These are phyloP conservation scores for Metalampra italica DNA, from an alignment of 2,888 invertebrate species.

Conservation along the genomic window DNA sequence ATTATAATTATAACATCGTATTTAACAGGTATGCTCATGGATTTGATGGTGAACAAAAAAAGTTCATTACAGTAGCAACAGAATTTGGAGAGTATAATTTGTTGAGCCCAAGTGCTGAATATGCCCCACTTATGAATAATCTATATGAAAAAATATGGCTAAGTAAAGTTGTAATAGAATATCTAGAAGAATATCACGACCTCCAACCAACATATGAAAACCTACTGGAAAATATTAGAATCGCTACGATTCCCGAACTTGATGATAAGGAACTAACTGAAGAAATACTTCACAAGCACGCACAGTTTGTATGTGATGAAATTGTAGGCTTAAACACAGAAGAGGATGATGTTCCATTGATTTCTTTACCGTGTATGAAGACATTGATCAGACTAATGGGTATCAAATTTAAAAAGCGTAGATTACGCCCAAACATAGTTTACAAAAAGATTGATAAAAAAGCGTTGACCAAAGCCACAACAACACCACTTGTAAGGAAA, in stretches of 20 bases:
- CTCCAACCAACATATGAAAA: conserved; percentile 87
- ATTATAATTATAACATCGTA: too few relatives aligned
- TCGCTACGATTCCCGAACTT: conserved; percentile 63
- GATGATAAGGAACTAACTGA: conserved; percentile 79
- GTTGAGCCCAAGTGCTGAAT: conserved; percentile 84
- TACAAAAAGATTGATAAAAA: conserved; percentile 76
- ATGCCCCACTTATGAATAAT: conserved; percentile 83
- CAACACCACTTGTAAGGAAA: conserved; percentile 85
- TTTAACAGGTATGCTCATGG: conserved; percentile 82
- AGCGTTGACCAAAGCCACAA: conserved; percentile 86
- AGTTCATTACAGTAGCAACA: conserved; percentile 86
- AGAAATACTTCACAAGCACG: conserved; percentile 85
- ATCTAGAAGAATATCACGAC: conserved; percentile 81
- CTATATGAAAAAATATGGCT: conserved; percentile 87
- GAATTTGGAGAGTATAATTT: conserved; percentile 89
- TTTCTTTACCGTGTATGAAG: conserved; percentile 86
- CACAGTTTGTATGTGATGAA: conserved; percentile 90
- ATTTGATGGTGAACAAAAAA: conserved; percentile 88
- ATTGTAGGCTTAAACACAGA: conserved; percentile 79
- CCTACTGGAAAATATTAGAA: conserved; percentile 82
- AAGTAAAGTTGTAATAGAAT: conserved; percentile 88
- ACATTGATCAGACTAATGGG: conserved; percentile 87
- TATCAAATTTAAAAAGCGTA: conserved; percentile 82
- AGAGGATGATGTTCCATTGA: conserved; percentile 81
- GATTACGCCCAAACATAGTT: conserved; percentile 73